Conservation (phyloP, 2,113 vertebrate genomes). For the Syngnathus scovelli region DNA sequence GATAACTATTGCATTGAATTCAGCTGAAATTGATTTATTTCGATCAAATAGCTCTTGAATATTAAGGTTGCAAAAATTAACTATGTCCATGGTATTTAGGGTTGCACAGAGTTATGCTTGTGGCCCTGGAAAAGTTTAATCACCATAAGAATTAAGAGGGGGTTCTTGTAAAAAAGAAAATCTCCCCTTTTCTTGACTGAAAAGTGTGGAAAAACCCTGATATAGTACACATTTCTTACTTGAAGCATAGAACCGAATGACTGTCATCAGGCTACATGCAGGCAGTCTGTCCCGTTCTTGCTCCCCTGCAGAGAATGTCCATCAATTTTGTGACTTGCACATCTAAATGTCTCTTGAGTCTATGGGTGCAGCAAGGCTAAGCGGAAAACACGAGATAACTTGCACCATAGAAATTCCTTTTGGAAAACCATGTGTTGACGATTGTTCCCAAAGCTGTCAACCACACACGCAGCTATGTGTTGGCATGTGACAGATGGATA, state of each 20-base stretch:
- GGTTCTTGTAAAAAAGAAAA: not conserved
- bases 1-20: no score
- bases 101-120: no score
- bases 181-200: no score
- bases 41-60: no score
- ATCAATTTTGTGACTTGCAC: not conserved
- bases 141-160: no score
- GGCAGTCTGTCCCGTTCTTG: not conserved
- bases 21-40: no score
- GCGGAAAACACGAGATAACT: not conserved
- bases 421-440: not conserved
- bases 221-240: no score
- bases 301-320: not conserved
- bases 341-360: not conserved
- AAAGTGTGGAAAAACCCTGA: no score
- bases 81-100: no score
- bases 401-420: not conserved
- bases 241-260: not conserved
- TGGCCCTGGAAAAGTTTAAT: no score
- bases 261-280: not conserved
- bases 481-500: constrained; percentile 26
- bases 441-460: not conserved
- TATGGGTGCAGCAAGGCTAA: not conserved
- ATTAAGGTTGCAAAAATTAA: no score
- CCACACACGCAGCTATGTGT: not conserved